A percentile compares a stretch with the other conserved stretches of the same genome.
Evolutionary conservation across 2,113 vertebrate genomes (phyloP).

Genomic region (Pygoscelis adeliae): DNA sequence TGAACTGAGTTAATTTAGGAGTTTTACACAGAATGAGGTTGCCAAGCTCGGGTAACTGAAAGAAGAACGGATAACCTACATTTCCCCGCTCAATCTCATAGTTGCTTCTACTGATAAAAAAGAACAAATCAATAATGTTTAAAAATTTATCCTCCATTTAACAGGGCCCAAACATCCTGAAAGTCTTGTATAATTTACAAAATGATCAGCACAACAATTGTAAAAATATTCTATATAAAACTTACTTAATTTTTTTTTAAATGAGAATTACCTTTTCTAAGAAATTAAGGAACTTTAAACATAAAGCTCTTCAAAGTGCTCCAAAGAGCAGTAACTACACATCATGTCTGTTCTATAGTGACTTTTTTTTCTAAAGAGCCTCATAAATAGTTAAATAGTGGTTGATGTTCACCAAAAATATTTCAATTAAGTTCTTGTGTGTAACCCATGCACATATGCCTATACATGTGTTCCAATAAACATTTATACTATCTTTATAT

Average conservation of each 20-base stretch:
- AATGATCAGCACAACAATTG: not conserved
- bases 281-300: not conserved
- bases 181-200: not conserved
- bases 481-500: not conserved
- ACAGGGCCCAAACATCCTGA: not conserved
- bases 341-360: not conserved
- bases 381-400: not conserved
- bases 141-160: not conserved
- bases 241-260: not conserved
- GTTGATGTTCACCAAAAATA: not conserved
- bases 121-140: not conserved
- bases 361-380: not conserved
- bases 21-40: not conserved
- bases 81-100: not conserved
- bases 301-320: not conserved
- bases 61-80: not conserved
- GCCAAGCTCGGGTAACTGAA: fast-evolving
- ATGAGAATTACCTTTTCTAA: not conserved
- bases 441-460: not conserved
- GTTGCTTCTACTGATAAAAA: not conserved
- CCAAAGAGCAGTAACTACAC: not conserved
- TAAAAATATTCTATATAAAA: not conserved
- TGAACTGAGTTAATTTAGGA: not conserved
- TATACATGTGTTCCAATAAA: not conserved
- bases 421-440: not conserved